Evolutionary conservation across 2,888 invertebrate species (phyloP), one percentile per base, ranked within the genome.

Genomic region (Volucella inanis): DNA sequence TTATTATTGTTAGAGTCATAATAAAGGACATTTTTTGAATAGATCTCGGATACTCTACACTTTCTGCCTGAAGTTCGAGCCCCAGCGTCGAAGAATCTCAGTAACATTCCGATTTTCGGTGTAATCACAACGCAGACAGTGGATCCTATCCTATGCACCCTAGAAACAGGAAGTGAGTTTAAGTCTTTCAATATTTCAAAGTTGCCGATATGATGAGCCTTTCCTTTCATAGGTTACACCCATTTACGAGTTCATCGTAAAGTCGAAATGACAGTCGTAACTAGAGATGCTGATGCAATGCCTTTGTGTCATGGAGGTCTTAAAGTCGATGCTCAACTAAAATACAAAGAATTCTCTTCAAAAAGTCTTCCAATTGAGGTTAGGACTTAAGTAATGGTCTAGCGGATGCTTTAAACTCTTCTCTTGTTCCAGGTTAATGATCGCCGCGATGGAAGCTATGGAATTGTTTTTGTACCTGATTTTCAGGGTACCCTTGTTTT

Each of bases 261-360:
- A 85, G 94, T 94, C 12, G 94, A 94, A 88, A 92, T 94, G 0
- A 90, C 93, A 2, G 87, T 96, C 80, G 94, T 94, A 87, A 93
- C 95, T 0, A 92, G 94, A 10, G 96, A 96, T 88, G 93, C 93
- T 67, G 94, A 93, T 84, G 94, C 94, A 0, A 94, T 94, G 72
- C 93, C 94, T 0, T 91, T 96, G 43, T 94, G 95, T 90, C 94
- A 95, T 88, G 95, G 95, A 0, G 95, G 95, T 0, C 94, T 95
- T 88, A 90, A 91, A 76, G 93, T 96, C 31, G 92, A 92, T 0
- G 95, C 94, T 0, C 93, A 93, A 87, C 89, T 94, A 9, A 92
- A 93, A 78, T 93, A 94, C 88, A 92, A 93, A 84, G 94, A 94
- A 91, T 93, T 93, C 88, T 93, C 91, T 31, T 89, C 92, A 65